Percentiles rank a stretch among this genome's conserved stretches.
These are phyloP conservation scores for Nomada goodeniana DNA, from an alignment of 2,888 invertebrate genomes.

Conservation along the genomic window DNA sequence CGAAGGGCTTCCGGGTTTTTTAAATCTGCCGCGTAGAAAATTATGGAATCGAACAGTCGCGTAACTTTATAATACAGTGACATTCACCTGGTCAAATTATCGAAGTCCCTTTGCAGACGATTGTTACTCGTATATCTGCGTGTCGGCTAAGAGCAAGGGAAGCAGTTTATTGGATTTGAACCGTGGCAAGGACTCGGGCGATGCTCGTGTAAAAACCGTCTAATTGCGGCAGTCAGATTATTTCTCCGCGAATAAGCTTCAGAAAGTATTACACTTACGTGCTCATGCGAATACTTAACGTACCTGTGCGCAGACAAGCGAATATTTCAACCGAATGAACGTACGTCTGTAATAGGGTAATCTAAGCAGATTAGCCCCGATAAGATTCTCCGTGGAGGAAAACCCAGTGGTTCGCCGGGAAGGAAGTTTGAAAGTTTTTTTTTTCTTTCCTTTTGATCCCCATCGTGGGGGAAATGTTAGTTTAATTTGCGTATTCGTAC, in stretches of 20 bases:
- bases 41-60: no score
- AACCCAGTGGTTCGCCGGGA: background rate
- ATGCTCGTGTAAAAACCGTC: background rate
- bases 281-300: background rate
- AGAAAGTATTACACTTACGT: no score
- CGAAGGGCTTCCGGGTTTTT: no score
- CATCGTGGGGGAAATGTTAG: background rate
- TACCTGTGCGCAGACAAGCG: background rate
- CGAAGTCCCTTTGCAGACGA: background rate
- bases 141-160: background rate
- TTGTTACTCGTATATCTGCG: background rate
- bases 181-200: background rate
- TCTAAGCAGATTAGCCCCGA: conserved; percentile 20
- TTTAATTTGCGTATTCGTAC: conserved; percentile 41
- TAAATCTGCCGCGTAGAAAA: no score
- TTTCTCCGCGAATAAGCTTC: background rate
- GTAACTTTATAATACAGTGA: background rate
- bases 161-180: background rate
- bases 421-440: background rate
- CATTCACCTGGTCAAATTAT: background rate
- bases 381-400: background rate
- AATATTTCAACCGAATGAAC: background rate
- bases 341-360: conserved; percentile 7
- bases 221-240: background rate
- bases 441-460: background rate